Conservation (phyloP, 2,797 vertebrate genomes). For the Carapus acus region DNA sequence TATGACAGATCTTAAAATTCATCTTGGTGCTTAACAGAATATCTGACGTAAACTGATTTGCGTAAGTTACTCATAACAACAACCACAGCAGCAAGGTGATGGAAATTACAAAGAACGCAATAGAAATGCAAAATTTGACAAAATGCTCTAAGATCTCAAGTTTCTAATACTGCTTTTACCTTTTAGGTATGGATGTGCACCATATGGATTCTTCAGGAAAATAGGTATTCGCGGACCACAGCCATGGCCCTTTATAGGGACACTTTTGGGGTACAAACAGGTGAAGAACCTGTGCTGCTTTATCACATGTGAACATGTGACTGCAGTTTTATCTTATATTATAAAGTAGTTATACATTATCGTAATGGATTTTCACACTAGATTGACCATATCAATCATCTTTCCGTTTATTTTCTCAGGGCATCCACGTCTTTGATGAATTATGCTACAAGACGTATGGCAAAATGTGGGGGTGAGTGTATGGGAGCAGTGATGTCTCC, state of each 20-base stretch:
- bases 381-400: not conserved
- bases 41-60: too few species aligned
- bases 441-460: conserved; percentile 66
- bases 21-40: too few species aligned
- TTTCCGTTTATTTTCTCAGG: conserved; percentile 40
- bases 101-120: too few species aligned
- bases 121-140: too few species aligned
- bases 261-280: conserved; percentile 49
- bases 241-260: conserved; percentile 58
- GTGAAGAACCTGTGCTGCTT: conserved; percentile 27
- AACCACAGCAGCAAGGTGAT: too few species aligned
- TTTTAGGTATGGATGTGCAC: conserved; percentile 57
- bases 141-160: not conserved
- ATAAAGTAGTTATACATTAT: too few species aligned
- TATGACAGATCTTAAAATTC: too few species aligned
- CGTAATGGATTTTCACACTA: not conserved
- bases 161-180: conserved; percentile 7
- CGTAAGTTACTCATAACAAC: too few species aligned
- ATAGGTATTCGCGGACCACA: conserved; percentile 48
- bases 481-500: not conserved
- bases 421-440: conserved; percentile 54
- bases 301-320: too few species aligned
- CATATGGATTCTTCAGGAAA: conserved; percentile 59
- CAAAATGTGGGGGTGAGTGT: conserved; percentile 67
- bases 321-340: too few species aligned